Evolutionary conservation across 2,797 vertebrate genomes (phyloP), one percentile per base, ranked within the genome.

Genomic region (Semotilus atromaculatus): DNA sequence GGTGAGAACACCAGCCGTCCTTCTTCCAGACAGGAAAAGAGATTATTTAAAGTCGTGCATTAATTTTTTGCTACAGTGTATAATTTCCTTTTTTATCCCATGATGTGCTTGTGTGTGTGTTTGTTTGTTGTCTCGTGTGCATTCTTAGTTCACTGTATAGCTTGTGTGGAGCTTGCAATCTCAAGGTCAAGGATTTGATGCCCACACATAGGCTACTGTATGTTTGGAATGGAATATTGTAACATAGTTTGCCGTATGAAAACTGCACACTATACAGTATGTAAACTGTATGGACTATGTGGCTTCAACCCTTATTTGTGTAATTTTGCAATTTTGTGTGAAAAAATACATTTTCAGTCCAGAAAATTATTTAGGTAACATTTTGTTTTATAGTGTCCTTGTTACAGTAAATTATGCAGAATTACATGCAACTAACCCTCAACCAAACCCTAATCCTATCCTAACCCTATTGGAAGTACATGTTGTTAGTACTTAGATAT

Each of bases 21-120:
- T 88, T 68, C 43, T 36, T 70, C 19, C 36, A 83, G 75, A 85
- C 48, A n/a, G 58, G 58, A 81, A 78, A 71, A 82, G 92, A 93
- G 92, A 92, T 92, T 94, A 92, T 89, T 88, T 91, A 92, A 94
- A 92, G 89, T 91, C 93, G 90, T 89, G 88, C 87, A 90, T 93
- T 93, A 87, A 92, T 93, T 93, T 93, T 91, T 90, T 91, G 86
- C 88, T 84, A 85, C 90, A 87, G 88, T 85, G 84, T 85, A 89
- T 94, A 94, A 95, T 94, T 93, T 95, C 94, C 90, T 82, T 91
- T 88, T 88, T 89, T 83, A 90, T 64, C 23, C 19, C 26, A 9
- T 36, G 1, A 2, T 55, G 60, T 29, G 19, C 53, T 10, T 26
- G 21, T 21, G 2, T 53, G 1, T 14, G 31, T 67, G 31, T 31